These are phyloP conservation scores for Agriopis marginaria DNA, from an alignment of 2,888 invertebrate genomes.

Conservation along the genomic window DNA sequence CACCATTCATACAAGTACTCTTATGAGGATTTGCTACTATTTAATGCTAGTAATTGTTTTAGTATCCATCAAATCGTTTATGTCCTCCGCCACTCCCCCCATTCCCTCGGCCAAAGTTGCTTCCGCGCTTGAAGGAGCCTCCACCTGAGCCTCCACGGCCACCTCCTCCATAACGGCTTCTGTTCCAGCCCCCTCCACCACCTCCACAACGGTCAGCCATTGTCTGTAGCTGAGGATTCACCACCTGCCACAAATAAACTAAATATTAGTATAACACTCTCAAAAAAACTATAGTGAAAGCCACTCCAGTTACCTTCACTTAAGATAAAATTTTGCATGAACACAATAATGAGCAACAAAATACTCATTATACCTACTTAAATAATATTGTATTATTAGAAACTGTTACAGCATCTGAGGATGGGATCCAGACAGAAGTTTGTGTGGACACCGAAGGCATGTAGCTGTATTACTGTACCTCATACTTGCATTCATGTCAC, in stretches of 20 bases:
- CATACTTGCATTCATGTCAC: conserved; percentile 92
- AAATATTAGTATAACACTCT: not conserved
- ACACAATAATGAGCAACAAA: no score
- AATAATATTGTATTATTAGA: not conserved
- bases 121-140: conserved; percentile 81
- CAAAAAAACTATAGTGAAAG: no score
- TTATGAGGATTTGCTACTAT: conserved; percentile 70
- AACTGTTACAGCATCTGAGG: conserved; percentile 84
- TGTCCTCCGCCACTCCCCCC: conserved; percentile 68
- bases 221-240: conserved; percentile 94
- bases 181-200: conserved; percentile 87
- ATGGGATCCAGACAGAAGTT: conserved; percentile 90
- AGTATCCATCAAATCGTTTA: conserved; percentile 80
- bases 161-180: conserved; percentile 81
- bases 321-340: no score
- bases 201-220: conserved; percentile 90
- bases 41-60: conserved; percentile 49
- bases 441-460: conserved; percentile 94
- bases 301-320: no score
- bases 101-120: conserved; percentile 75
- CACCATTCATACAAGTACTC: conserved; percentile 69
- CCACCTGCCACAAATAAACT: conserved; percentile 82
- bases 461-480: conserved; percentile 89
- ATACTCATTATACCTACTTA: not conserved
- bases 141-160: conserved; percentile 79